Evolutionary conservation across 2,888 invertebrate species (phyloP).

Genomic region (Phaedon cochleariae): DNA sequence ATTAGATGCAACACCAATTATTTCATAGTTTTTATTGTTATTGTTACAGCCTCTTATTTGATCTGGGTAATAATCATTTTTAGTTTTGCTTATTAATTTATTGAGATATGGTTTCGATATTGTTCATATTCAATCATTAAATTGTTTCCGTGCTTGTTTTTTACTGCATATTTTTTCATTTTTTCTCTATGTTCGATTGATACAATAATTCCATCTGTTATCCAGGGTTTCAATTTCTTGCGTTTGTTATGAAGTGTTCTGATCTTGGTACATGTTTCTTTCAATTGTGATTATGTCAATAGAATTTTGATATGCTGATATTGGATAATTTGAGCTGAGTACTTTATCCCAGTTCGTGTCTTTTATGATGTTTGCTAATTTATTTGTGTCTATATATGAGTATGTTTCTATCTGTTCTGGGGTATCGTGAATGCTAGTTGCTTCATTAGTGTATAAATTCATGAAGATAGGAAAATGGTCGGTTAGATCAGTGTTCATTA

Average conservation of each 20-base stretch:
- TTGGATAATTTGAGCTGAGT: not conserved
- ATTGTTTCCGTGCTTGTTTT: not conserved
- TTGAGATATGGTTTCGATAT: not conserved
- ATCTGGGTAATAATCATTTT: not conserved
- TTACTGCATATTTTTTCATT: too few relatives aligned
- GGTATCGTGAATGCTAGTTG: too few relatives aligned
- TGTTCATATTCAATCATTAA: not conserved
- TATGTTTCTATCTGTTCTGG: too few relatives aligned
- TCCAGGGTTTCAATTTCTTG: not conserved
- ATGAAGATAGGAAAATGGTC: slow-evolving; percentile 14
- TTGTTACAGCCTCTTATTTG: not conserved
- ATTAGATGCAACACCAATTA: not conserved
- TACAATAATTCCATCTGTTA: slow-evolving; percentile 6
- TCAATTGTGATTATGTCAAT: not conserved
- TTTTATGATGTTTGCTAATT: not conserved
- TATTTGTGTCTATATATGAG: not conserved
- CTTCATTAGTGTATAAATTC: not conserved
- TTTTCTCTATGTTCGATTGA: slow-evolving; percentile 6
- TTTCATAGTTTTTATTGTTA: not conserved
- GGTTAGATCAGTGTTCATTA: not conserved
- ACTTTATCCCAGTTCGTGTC: too few relatives aligned
- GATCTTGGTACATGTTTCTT: too few relatives aligned
- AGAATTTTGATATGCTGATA: not conserved
- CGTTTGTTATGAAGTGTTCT: too few relatives aligned
- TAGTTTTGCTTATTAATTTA: not conserved